A percentile compares a stretch with the other conserved stretches of the same genome.
These are phyloP conservation scores for Arge pagana DNA, from an alignment of 2,888 invertebrate species.

Conservation along the genomic window DNA sequence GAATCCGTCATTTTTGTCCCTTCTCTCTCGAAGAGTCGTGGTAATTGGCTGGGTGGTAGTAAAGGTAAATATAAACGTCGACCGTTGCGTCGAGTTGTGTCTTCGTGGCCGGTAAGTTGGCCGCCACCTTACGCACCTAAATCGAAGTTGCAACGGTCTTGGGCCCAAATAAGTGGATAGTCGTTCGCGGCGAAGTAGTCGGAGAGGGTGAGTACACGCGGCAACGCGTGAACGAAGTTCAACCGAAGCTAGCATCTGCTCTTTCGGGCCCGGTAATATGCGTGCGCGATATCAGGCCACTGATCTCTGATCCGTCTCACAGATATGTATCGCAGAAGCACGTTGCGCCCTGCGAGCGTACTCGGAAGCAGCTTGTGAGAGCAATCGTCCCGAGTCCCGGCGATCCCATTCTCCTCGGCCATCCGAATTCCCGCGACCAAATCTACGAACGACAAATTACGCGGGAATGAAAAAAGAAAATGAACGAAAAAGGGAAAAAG, in stretches of 20 bases:
- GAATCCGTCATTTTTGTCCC: no score
- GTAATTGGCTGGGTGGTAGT: no score
- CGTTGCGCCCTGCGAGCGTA: conserved; percentile 32
- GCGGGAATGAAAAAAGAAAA: not conserved
- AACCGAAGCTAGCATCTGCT: conserved; percentile 49
- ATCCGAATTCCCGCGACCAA: not conserved
- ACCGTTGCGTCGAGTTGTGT: no score
- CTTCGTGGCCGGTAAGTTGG: no score
- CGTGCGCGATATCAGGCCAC: conserved; percentile 50
- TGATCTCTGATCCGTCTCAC: conserved; percentile 31
- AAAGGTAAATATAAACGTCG: no score
- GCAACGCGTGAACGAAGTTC: conserved; percentile 32
- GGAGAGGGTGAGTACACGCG: no score
- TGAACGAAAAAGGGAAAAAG: not conserved
- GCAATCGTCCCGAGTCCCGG: conserved; percentile 49
- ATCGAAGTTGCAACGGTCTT: conserved; percentile 15
- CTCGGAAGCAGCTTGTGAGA: conserved; percentile 47
- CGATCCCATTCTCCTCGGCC: conserved; percentile 32
- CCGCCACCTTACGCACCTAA: no score
- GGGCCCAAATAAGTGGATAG: conserved; percentile 17
- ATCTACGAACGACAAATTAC: not conserved
- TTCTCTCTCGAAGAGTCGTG: no score
- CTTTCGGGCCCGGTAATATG: conserved; percentile 51
- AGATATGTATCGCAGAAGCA: conserved; percentile 51
- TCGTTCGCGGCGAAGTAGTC: not conserved